Percentiles rank a stretch among this genome's conserved stretches.
phyloP scores from a whole-genome alignment of 2,888 invertebrate species.

The Liodrosophila aerea region DNA sequence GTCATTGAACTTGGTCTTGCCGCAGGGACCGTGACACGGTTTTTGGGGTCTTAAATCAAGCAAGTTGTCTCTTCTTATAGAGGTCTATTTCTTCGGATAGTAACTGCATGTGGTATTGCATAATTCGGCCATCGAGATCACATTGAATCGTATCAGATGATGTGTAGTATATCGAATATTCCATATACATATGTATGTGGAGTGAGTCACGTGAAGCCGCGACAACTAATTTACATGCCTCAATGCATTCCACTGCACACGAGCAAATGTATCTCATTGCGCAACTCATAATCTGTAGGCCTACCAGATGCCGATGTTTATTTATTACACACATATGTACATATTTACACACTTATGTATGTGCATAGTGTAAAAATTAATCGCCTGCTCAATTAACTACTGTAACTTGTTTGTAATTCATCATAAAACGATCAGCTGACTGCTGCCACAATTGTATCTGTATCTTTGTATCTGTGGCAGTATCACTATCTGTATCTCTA shows the following conservation, averaged over 20 bases:
- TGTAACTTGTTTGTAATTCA: slow-evolving; percentile 45
- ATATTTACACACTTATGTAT: slow-evolving; percentile 16
- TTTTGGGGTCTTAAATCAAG: slow-evolving; percentile 39
- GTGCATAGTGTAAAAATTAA: slow-evolving; percentile 48
- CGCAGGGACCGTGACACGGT: slow-evolving; percentile 56
- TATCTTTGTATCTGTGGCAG: background rate
- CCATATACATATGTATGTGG: slow-evolving; percentile 8
- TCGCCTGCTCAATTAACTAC: slow-evolving; percentile 55
- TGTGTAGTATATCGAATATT: background rate
- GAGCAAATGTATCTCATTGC: slow-evolving; percentile 28
- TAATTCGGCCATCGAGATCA: slow-evolving; percentile 44
- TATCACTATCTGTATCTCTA: background rate
- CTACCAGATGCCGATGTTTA: slow-evolving; percentile 23
- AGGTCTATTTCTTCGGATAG: background rate
- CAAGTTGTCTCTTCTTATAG: slow-evolving; percentile 16
- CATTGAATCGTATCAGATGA: slow-evolving; percentile 24
- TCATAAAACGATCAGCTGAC: slow-evolving; percentile 49
- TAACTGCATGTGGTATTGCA: slow-evolving; percentile 22
- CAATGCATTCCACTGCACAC: slow-evolving; percentile 65
- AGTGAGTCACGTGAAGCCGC: slow-evolving; percentile 66
- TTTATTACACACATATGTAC: slow-evolving; percentile 20
- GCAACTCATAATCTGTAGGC: slow-evolving; percentile 30
- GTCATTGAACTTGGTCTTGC: slow-evolving; percentile 62
- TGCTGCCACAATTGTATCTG: background rate
- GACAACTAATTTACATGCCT: slow-evolving; percentile 60